Conservation (phyloP, 2,113 vertebrate species). For the Oncorhynchus keta region DNA sequence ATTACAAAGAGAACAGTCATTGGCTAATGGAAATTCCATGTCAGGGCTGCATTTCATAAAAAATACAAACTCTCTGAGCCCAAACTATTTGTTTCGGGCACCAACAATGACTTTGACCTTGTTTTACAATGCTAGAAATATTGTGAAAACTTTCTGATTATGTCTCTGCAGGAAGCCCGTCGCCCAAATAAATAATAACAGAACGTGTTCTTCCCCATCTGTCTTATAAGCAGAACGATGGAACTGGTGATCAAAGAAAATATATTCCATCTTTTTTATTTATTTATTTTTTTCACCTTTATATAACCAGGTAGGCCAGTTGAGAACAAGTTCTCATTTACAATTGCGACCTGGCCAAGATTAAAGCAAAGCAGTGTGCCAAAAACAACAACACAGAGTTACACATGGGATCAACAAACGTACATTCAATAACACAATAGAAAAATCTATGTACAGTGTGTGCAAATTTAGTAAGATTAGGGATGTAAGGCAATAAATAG, state of each 20-base stretch:
- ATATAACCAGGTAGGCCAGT: too few species aligned
- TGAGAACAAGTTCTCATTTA: too few species aligned
- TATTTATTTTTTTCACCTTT: too few species aligned
- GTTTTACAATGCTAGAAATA: background rate
- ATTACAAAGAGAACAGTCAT: background rate
- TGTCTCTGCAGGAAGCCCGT: slow-evolving; percentile 12
- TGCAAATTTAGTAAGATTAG: too few species aligned
- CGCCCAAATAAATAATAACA: slow-evolving; percentile 23
- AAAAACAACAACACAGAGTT: too few species aligned
- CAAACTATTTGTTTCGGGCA: slow-evolving; percentile 16
- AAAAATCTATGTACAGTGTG: too few species aligned
- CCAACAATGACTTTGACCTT: background rate
- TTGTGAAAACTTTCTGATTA: background rate
- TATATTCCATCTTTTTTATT: background rate
- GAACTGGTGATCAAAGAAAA: slow-evolving; percentile 52
- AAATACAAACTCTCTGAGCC: background rate
- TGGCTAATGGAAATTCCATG: background rate
- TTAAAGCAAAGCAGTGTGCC: too few species aligned
- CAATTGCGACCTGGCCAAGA: too few species aligned
- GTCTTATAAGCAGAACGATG: slow-evolving; percentile 36
- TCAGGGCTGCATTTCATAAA: background rate
- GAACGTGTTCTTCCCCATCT: slow-evolving; percentile 20
- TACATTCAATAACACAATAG: too few species aligned
- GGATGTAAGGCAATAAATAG: too few species aligned
- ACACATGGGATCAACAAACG: too few species aligned